Percentiles rank a stretch among this genome's conserved stretches.
phyloP scores from a whole-genome alignment of 1,140 invertebrate genomes.

The Drosophila setifemur region DNA sequence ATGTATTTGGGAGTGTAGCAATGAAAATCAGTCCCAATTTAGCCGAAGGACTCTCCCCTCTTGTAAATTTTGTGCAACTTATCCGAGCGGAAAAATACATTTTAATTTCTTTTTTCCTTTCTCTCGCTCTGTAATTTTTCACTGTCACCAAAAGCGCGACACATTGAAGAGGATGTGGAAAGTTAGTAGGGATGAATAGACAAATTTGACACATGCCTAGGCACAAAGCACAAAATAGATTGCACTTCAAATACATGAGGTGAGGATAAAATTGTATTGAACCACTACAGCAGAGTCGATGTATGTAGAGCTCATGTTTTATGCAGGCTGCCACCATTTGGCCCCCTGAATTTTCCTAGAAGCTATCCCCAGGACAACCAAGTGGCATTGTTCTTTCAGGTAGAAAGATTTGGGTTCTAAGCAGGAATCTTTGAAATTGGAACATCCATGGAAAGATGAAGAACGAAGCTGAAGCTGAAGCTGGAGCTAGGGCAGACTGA shows the following conservation, averaged over 20 bases:
- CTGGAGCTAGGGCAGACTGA: slow-evolving; percentile 22
- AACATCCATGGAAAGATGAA: slow-evolving; percentile 26
- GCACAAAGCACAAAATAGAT: slow-evolving; percentile 57
- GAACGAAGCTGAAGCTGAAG: slow-evolving; percentile 10
- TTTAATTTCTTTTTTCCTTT: slow-evolving; percentile 55
- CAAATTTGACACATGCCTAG: slow-evolving; percentile 73
- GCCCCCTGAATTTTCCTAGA: slow-evolving; percentile 18
- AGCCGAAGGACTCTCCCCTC: slow-evolving; percentile 11
- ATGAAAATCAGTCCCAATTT: slow-evolving; percentile 1
- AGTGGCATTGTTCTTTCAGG: slow-evolving; percentile 49
- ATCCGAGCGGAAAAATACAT: slow-evolving; percentile 65
- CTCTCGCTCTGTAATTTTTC: slow-evolving; percentile 2
- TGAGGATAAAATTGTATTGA: slow-evolving; percentile 33
- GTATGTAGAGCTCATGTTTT: slow-evolving; percentile 58
- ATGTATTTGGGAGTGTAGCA: not conserved
- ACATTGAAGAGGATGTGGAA: slow-evolving; percentile 1
- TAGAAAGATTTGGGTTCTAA: slow-evolving; percentile 47
- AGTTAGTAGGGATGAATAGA: slow-evolving; percentile 9
- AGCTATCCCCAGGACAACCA: slow-evolving; percentile 33
- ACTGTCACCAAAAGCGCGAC: slow-evolving; percentile 43
- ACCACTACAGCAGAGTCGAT: slow-evolving; percentile 20
- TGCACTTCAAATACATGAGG: slow-evolving; percentile 40
- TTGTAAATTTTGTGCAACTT: slow-evolving; percentile 55
- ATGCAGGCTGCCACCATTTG: slow-evolving; percentile 39
- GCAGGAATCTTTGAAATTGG: slow-evolving; percentile 30